Evolutionary conservation across 2,113 vertebrate species (phyloP), one percentile per base, ranked within the genome.

Genomic region (Penelope pileata): DNA sequence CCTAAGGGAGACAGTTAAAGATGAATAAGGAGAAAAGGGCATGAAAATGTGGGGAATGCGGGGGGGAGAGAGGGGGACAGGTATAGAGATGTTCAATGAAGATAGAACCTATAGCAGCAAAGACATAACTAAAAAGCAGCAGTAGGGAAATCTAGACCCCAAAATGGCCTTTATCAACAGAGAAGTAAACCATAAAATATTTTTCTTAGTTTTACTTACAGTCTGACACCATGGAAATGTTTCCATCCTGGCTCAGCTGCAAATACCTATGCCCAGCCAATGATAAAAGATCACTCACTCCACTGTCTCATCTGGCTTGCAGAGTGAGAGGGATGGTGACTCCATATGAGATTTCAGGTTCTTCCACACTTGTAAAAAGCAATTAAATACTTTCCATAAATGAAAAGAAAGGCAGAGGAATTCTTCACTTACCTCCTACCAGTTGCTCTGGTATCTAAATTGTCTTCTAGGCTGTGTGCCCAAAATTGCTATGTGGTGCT

Each of bases 381-480:
- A 83, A 86, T 80, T 86, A 88, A 69, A 80, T 42, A 38, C 60
- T 68, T 62, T 1, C 9, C 75, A 76, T 48, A 80, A 64, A 45
- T 3, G 1, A 66, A 64, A 89, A 84, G 67, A 62, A 69, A 90
- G 32, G 30, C 50, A 84, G 67, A 70, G 13, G 34, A 78, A 18
- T 86, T 91, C 85, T 90, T 95, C 15, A 85, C n/a, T 88, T 96
- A 30, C 51, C 10, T 88, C 17, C 32, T 53, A 59, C 64, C 59
- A n/a, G 21, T 81, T 91, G 63, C 36, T 23, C 77, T 90, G 19
- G 16, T 83, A 83, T 83, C 56, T 93, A 93, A 91, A 90, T 88
- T 92, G 67, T 78, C 59, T 86, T 75, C 94, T 63, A 93, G 91
- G 76, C 68, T 93, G 40, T 64, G 60, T 94, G 88, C 43, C 85